Evolutionary conservation across 37 sponge, comb jelly and placozoan genomes (phyloP).

Genomic region (Cliona cf. orientalis): DNA sequence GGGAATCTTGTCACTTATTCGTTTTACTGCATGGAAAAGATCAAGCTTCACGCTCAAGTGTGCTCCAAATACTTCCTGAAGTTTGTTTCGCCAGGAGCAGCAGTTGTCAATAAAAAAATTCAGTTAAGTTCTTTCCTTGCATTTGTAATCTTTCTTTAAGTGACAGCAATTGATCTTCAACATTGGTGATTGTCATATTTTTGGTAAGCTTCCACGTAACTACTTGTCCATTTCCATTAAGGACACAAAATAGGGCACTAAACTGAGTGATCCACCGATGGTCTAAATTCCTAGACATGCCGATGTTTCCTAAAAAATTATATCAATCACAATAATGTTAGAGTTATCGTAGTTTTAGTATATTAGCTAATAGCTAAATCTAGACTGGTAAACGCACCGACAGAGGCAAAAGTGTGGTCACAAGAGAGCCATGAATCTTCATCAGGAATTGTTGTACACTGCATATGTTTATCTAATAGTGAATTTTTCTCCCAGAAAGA

Average conservation of each 20-base stretch:
- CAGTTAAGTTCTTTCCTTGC: conserved; percentile 24
- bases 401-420: conserved; percentile 39
- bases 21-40: conserved; percentile 56
- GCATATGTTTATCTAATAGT: not conserved
- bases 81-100: conserved; percentile 31
- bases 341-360: no score
- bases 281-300: conserved; percentile 7
- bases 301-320: not conserved
- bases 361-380: not conserved
- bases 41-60: conserved; percentile 29
- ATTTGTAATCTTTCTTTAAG: conserved; percentile 10
- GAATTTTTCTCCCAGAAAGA: conserved; percentile 8
- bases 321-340: not conserved
- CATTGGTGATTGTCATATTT: conserved; percentile 2
- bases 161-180: conserved; percentile 4
- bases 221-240: conserved; percentile 38
- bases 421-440: conserved; percentile 18
- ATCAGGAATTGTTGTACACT: not conserved
- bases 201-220: conserved; percentile 43
- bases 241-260: conserved; percentile 29
- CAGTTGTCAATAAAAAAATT: conserved; percentile 61
- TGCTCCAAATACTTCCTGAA: conserved; percentile 44
- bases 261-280: conserved; percentile 46
- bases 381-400: not conserved
- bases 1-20: conserved; percentile 33